Conservation (phyloP, 2,888 invertebrate genomes). For the Noctua comes region DNA sequence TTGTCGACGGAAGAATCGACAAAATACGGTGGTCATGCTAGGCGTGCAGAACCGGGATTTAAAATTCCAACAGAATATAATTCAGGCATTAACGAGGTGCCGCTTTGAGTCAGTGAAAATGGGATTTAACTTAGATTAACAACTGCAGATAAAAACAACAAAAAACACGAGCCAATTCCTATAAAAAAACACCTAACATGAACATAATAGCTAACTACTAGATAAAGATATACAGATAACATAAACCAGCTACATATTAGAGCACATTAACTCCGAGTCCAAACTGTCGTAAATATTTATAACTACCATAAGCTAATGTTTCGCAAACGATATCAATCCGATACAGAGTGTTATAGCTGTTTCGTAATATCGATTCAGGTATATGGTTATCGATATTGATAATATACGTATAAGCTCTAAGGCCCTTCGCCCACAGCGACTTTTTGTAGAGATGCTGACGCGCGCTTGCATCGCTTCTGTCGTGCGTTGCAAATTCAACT, state of each 20-base stretch:
- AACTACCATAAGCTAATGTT: slow-evolving; percentile 29
- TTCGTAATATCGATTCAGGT: slow-evolving; percentile 33
- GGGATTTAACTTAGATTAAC: background rate
- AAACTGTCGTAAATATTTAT: slow-evolving; percentile 52
- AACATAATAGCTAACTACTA: background rate
- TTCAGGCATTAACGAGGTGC: background rate
- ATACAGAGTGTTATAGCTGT: slow-evolving; percentile 23
- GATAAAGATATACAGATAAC: slow-evolving; percentile 8
- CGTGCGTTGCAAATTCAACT: background rate
- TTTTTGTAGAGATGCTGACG: background rate
- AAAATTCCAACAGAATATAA: background rate
- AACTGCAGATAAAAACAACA: background rate
- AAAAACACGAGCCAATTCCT: background rate
- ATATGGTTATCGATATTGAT: slow-evolving; percentile 31
- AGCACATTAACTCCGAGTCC: slow-evolving; percentile 34
- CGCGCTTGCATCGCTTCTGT: background rate
- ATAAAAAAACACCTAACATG: slow-evolving; percentile 8
- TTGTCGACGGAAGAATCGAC: no score
- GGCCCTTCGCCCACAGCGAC: background rate
- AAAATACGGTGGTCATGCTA: no score
- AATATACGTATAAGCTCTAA: slow-evolving; percentile 5
- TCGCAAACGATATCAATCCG: slow-evolving; percentile 51
- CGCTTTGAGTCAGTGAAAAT: background rate
- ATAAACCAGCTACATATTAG: slow-evolving; percentile 30
- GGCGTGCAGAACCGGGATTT: background rate